A percentile compares a stretch with the other conserved stretches of the same genome.
Evolutionary conservation across 2,888 invertebrate species (phyloP).

Genomic region (Drosophila longiperda): DNA sequence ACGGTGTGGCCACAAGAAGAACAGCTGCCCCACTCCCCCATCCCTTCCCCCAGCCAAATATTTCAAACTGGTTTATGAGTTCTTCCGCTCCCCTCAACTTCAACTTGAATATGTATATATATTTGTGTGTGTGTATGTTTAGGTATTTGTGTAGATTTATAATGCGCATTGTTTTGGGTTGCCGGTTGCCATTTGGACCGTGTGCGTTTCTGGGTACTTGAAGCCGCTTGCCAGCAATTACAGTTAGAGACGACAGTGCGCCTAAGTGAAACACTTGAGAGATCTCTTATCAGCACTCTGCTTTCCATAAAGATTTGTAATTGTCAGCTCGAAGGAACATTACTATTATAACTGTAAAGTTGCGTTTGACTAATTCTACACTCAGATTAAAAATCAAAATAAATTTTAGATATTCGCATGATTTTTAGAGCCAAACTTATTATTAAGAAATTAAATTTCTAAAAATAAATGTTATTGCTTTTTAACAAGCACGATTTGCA

Average conservation of each 20-base stretch:
- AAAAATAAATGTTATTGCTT: background rate
- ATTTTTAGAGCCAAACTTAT: background rate
- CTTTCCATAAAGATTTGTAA: background rate
- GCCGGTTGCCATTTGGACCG: constrained; percentile 58
- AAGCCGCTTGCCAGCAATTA: constrained; percentile 48
- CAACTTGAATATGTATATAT: background rate
- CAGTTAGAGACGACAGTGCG: constrained; percentile 38
- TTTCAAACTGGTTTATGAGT: constrained; percentile 53
- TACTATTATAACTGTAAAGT: background rate
- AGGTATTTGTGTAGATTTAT: constrained; percentile 5
- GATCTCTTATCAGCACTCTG: constrained; percentile 31
- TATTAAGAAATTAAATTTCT: background rate
- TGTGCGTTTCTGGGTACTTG: constrained; percentile 36
- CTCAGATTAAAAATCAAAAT: background rate
- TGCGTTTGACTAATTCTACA: background rate
- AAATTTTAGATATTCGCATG: background rate
- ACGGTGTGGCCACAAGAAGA: constrained; percentile 45
- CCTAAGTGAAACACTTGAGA: constrained; percentile 41
- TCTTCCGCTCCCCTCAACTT: constrained; percentile 3
- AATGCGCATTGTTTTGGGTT: constrained; percentile 45
- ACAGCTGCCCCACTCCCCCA: background rate
- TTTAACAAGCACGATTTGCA: background rate
- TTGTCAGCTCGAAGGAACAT: constrained; percentile 1
- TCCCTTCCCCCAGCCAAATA: constrained; percentile 21
- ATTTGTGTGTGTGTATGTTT: background rate